Conservation (phyloP, 2,113 vertebrate species). For the Lampris incognitus region DNA sequence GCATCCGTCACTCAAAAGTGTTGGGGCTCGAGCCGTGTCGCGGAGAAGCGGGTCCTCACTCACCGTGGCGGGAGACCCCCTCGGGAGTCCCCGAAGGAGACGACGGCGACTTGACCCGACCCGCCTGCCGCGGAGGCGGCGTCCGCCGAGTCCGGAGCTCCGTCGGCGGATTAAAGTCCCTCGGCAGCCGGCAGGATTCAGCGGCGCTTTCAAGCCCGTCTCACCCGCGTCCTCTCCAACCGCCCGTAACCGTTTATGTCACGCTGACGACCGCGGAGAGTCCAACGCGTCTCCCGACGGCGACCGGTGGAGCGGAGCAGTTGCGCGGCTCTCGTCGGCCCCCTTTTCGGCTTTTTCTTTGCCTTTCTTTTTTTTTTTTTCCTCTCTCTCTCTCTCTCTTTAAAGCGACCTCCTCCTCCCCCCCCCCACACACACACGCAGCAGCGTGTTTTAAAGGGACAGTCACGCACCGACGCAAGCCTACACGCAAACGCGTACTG, state of each 20-base stretch:
- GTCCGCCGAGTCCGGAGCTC: slow-evolving; percentile 28
- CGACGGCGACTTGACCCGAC: too few relatives aligned
- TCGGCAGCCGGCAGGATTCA: slow-evolving; percentile 33
- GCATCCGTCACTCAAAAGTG: too few relatives aligned
- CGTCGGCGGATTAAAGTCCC: slow-evolving; percentile 50
- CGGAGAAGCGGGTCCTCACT: too few relatives aligned
- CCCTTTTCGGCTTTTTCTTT: neutral
- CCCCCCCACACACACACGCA: slow-evolving; percentile 51
- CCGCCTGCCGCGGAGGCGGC: too few relatives aligned
- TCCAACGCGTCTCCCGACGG: too few relatives aligned
- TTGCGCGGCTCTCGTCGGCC: neutral
- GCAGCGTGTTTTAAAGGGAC: slow-evolving; percentile 81
- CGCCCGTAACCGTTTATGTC: slow-evolving; percentile 22
- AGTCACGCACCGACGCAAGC: slow-evolving; percentile 26
- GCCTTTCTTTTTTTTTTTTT: slow-evolving; percentile 5
- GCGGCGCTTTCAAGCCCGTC: slow-evolving; percentile 44
- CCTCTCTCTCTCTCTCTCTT: slow-evolving; percentile 27
- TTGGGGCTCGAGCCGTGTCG: too few relatives aligned
- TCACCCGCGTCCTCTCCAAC: slow-evolving; percentile 37
- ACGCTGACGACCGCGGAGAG: neutral
- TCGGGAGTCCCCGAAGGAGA: too few relatives aligned
- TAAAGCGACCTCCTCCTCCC: slow-evolving; percentile 36
- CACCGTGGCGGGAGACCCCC: too few relatives aligned
- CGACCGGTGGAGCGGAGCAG: too few relatives aligned
- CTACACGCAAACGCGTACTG: slow-evolving; percentile 44